Evolutionary conservation across 2,797 vertebrate genomes (phyloP), one percentile per base, ranked within the genome.

Genomic region (Orientallactaga sibirica): DNA sequence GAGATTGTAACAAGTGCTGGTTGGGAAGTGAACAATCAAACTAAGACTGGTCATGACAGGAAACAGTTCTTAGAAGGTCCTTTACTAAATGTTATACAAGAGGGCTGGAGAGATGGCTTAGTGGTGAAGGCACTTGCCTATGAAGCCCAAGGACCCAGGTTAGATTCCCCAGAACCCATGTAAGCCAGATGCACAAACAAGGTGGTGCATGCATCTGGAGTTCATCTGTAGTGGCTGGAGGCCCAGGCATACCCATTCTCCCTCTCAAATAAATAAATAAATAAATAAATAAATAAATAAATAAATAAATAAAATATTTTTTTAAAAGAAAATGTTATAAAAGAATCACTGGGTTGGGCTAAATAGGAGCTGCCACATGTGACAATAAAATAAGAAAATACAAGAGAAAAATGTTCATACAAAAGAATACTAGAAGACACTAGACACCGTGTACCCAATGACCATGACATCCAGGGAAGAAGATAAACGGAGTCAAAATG

Each of bases 391-490:
- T 81, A 52, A 88, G 74, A 94, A 93, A 78, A 90, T 22, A 1
- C 22, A 89, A 92, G 83, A 52, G 20, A 86, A 88, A 80, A 93
- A 73, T 19, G 74, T 24, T 85, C 29, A 22, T 58, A 68, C 33
- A 84, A 86, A 94, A 88, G 76, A 82, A 78, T 93, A 64, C 24
- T 15, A 61, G 20, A 88, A 89, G 78, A 90, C 67, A 62, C 22
- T 81, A 88, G 7, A 85, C 2, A 79, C 3, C 74, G 10, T 55
- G 37, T 84, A 58, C n/a, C 29, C n/a, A 66, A 33, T 76, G 74
- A 78, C 64, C 41, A 75, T 3, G 5, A 79, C 37, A 87, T 66
- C 43, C 87, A 86, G n/a, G 20, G 37, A 76, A 90, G 48, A 41
- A n/a, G 79, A 75, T 37, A 77, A 79, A 43, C 18, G 24, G 74